Base-by-base conservation (phyloP, 2,888 invertebrate genomes). In the Elaeidobius kamerunicus region DNA sequence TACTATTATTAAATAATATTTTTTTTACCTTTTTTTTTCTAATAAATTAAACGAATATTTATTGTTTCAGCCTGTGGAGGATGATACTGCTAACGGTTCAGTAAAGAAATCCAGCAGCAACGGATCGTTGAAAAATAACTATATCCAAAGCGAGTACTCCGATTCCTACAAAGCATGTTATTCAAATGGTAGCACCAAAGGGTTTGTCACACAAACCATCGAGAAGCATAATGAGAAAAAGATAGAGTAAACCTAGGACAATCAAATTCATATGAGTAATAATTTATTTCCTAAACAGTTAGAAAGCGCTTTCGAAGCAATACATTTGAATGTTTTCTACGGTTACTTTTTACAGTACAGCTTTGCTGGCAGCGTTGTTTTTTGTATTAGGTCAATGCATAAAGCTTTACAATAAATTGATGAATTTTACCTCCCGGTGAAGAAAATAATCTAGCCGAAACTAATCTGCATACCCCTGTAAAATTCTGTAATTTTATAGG, bases 31-130 rank as follows among this genome's bases (percentile, higher is more conserved):
- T n/a, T n/a, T n/a, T n/a, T n/a, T n/a, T n/a, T n/a, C n/a, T n/a
- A n/a, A n/a, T n/a, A n/a, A n/a, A n/a, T n/a, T n/a, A n/a, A n/a
- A n/a, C n/a, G n/a, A n/a, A n/a, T n/a, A n/a, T 23, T 30, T 30
- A 7, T 30, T 30, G 30, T 73, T 75, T 1, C 77, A 86, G 86
- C 82, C 86, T 58, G 80, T 88, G n/a, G 68, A 85, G 69, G 84
- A 80, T 6, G 68, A 68, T 1, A 27, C 16, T 20, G 6, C 47
- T 42, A 57, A 58, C 35, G 64, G 60, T 12, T 55, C 55, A 14
- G 52, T 65, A 18, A 78, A 74, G 15, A 73, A 76, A 47, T 64
- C 66, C 6, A 62, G 63, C 49, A 67, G 65, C 45, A 71, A 70
- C 48, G 69, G 69, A 17, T 67, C 67, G 14, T 61, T 72, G 9